These are phyloP conservation scores for Bombus pyrosoma DNA, from an alignment of 1,140 invertebrate species.

Conservation along the genomic window DNA sequence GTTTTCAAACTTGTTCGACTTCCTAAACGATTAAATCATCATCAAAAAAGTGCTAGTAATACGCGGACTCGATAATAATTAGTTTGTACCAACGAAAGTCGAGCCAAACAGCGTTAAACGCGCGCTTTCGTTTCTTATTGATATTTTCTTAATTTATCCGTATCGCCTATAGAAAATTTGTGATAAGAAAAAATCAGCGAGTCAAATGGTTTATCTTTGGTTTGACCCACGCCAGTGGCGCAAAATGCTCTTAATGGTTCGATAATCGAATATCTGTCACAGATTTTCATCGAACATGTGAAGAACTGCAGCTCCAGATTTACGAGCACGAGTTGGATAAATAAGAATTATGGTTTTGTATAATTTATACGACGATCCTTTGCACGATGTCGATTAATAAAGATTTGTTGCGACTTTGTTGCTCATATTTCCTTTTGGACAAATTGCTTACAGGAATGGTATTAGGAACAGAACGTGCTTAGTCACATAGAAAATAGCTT, in stretches of 20 bases:
- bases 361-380: background rate
- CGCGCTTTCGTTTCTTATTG: background rate
- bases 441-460: too few relatives aligned
- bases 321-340: background rate
- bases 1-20: background rate
- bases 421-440: too few relatives aligned
- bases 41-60: background rate
- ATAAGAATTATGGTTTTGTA: background rate
- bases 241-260: background rate
- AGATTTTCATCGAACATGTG: background rate
- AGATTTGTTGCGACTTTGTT: too few relatives aligned
- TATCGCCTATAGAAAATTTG: background rate
- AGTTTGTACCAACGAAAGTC: background rate
- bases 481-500: too few relatives aligned
- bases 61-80: too few relatives aligned
- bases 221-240: background rate
- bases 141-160: background rate
- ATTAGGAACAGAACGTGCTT: too few relatives aligned
- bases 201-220: constrained; percentile 4
- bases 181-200: background rate
- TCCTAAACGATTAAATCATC: too few relatives aligned
- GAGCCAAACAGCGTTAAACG: background rate
- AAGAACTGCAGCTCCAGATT: background rate
- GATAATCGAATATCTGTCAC: constrained; percentile 22
- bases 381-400: background rate